Conservation (phyloP, 2,888 invertebrate species). For the Tanypteryx hageni region DNA sequence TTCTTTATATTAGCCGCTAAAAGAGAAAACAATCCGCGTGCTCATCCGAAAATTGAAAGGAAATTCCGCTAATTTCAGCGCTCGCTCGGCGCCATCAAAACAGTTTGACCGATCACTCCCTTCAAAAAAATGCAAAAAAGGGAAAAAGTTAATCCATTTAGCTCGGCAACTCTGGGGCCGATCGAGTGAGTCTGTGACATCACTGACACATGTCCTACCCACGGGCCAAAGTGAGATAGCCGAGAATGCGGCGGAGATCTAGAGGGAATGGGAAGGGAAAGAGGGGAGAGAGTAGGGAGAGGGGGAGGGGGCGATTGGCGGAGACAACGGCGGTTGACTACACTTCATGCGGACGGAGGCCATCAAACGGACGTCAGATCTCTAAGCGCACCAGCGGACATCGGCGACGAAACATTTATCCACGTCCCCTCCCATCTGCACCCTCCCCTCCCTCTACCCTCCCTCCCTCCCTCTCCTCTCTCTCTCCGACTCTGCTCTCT, state of each 20-base stretch:
- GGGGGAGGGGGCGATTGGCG: neutral
- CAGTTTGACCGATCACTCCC: neutral
- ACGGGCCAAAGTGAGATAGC: neutral
- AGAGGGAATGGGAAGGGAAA: neutral
- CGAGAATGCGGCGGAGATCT: neutral
- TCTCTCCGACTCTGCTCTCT: neutral
- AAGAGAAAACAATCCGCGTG: too few species aligned
- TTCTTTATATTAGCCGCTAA: too few species aligned
- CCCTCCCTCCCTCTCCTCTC: neutral
- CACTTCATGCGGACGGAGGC: conserved; percentile 1
- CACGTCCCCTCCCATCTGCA: neutral
- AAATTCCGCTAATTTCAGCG: neutral
- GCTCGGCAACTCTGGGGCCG: neutral
- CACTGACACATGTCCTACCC: neutral
- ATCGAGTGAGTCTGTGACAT: neutral
- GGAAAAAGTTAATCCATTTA: conserved; percentile 6
- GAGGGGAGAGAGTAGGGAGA: neutral
- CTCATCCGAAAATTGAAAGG: neutral
- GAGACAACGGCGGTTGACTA: neutral
- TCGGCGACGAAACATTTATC: conserved; percentile 43
- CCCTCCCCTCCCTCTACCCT: neutral
- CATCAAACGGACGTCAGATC: conserved; percentile 48
- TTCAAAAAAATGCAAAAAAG: neutral
- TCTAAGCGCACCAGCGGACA: neutral
- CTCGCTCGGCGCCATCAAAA: neutral